Percentiles rank a stretch among this genome's conserved stretches.
phyloP scores from a whole-genome alignment of 2,113 vertebrate species.

The Ibidorhyncha struthersii region DNA sequence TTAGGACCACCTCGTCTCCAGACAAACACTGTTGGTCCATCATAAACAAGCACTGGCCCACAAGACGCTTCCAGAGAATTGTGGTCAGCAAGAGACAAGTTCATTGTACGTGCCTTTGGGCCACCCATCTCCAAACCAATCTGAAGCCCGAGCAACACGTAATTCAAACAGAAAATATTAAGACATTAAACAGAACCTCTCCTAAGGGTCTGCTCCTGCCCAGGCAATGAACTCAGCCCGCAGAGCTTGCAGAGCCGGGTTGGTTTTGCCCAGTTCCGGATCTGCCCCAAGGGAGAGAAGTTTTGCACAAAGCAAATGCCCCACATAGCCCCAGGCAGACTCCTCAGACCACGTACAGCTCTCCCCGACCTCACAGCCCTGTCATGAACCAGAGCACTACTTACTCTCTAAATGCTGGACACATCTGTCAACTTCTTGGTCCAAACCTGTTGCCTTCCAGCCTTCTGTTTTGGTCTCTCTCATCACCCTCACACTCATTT shows the following conservation, averaged over 20 bases:
- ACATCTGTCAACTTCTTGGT: neutral
- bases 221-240: neutral
- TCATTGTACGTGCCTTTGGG: neutral
- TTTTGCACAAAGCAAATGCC: neutral
- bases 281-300: neutral
- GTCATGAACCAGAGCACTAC: rapidly evolving
- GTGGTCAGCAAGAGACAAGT: neutral
- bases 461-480: neutral
- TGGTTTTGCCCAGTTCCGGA: neutral
- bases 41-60: neutral
- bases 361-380: neutral
- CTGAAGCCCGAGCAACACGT: neutral
- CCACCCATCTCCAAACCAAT: neutral
- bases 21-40: neutral
- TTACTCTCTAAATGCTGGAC: neutral
- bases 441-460: neutral
- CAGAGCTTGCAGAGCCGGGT: neutral
- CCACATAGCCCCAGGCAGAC: neutral
- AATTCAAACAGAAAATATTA: neutral
- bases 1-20: neutral
- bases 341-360: rapidly evolving
- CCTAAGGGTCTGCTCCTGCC: neutral
- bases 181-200: conserved; percentile 2
- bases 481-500: neutral
- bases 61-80: neutral